phyloP scores from a whole-genome alignment of 2,113 vertebrate genomes.

The Struthio camelus region DNA sequence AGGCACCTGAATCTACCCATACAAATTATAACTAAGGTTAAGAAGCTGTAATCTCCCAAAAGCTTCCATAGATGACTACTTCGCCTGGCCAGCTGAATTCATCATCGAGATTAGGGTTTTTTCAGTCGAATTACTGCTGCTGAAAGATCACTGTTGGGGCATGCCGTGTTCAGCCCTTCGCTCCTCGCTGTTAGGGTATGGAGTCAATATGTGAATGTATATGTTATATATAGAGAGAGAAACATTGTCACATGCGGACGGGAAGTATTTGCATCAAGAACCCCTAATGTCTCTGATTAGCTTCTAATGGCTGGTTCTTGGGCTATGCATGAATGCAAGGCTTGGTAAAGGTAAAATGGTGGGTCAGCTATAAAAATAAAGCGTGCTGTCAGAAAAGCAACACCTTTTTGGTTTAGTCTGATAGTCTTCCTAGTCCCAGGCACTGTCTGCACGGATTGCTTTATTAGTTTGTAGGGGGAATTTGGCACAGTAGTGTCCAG shows the following conservation, averaged over 20 bases:
- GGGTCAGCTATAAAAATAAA: neutral
- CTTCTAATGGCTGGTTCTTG: neutral
- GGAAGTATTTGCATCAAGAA: neutral
- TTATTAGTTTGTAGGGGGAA: neutral
- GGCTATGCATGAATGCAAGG: rapidly evolving
- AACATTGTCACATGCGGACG: neutral
- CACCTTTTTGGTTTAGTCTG: neutral
- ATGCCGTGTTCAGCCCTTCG: neutral
- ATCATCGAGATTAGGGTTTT: neutral
- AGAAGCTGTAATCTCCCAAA: constrained; percentile 1
- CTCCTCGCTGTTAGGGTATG: neutral
- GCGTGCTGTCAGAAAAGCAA: neutral
- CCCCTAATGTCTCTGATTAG: neutral
- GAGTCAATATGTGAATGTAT: rapidly evolving
- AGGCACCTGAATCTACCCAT: neutral
- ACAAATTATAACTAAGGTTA: neutral
- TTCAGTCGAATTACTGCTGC: neutral
- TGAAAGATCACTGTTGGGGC: neutral
- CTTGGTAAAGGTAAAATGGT: neutral
- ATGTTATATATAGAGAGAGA: neutral
- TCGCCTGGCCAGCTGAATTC: neutral
- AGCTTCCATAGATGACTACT: neutral
- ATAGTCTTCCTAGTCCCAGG: neutral
- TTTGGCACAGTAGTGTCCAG: neutral
- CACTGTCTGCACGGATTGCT: neutral